A percentile compares a stretch with the other conserved stretches of the same genome.
These are phyloP conservation scores for Drosophila pseudotakahashii DNA, from an alignment of 2,888 invertebrate species.

Conservation along the genomic window DNA sequence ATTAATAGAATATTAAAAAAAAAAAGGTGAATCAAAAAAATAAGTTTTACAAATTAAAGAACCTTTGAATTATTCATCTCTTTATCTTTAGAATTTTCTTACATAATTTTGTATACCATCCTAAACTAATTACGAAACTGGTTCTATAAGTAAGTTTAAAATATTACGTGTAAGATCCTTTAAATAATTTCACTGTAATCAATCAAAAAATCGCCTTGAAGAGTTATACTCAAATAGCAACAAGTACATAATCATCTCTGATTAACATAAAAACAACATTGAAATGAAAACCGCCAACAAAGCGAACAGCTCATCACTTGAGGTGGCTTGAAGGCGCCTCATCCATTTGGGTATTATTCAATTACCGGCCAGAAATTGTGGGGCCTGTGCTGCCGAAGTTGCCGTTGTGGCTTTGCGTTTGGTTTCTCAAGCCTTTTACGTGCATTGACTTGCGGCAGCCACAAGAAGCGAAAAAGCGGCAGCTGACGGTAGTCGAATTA, in stretches of 20 bases:
- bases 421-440: slow-evolving; percentile 57
- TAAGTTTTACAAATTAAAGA: too few species aligned
- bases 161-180: neutral
- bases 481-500: slow-evolving; percentile 73
- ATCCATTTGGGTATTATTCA: slow-evolving; percentile 66
- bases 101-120: too few species aligned
- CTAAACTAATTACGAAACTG: too few species aligned
- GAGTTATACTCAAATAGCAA: slow-evolving; percentile 1
- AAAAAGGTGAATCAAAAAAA: too few species aligned
- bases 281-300: slow-evolving; percentile 37
- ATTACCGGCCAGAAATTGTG: slow-evolving; percentile 56
- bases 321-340: slow-evolving; percentile 26
- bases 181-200: neutral
- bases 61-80: too few species aligned
- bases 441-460: slow-evolving; percentile 53
- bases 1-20: neutral
- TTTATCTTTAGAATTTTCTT: too few species aligned
- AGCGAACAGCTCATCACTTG: slow-evolving; percentile 29
- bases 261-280: slow-evolving; percentile 48
- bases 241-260: slow-evolving; percentile 27
- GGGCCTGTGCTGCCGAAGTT: slow-evolving; percentile 32
- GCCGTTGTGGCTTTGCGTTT: slow-evolving; percentile 20
- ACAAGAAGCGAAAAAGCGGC: slow-evolving; percentile 54
- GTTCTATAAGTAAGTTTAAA: too few species aligned
- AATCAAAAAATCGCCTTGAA: neutral